A percentile compares a stretch with the other conserved stretches of the same genome.
These are phyloP conservation scores for Carterocephalus palaemon DNA, from an alignment of 2,888 invertebrate species.

Conservation along the genomic window DNA sequence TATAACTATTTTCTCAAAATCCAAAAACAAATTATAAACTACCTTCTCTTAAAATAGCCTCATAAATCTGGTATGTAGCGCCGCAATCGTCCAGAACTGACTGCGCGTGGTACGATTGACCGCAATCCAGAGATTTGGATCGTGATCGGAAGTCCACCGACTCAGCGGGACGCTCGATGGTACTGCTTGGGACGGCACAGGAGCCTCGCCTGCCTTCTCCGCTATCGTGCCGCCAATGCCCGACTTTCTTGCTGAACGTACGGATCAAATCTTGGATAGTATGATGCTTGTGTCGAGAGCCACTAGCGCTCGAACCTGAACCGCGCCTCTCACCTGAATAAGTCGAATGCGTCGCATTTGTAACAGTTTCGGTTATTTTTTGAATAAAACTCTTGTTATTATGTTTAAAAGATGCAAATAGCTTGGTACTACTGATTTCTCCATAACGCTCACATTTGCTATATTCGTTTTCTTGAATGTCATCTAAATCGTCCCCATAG, in stretches of 20 bases:
- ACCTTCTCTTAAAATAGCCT: conserved; percentile 83
- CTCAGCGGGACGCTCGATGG: conserved; percentile 69
- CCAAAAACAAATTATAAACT: too few species aligned
- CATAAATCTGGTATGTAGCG: conserved; percentile 89
- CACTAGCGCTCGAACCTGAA: conserved; percentile 57
- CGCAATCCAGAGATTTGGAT: conserved; percentile 87
- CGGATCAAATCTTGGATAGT: conserved; percentile 88
- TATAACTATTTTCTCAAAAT: too few species aligned
- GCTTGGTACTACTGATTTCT: conserved; percentile 64
- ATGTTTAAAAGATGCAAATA: conserved; percentile 45
- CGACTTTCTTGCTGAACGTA: conserved; percentile 86
- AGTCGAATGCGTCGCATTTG: conserved; percentile 25
- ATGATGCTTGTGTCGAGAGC: conserved; percentile 78
- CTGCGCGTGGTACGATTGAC: conserved; percentile 64
- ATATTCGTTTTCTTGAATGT: conserved; percentile 71
- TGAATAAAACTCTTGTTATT: conserved; percentile 70
- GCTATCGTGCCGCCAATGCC: conserved; percentile 82
- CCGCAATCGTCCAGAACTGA: conserved; percentile 86
- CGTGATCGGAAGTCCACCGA: conserved; percentile 85
- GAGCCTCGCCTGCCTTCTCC: conserved; percentile 69
- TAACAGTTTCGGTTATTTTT: conserved; percentile 55
- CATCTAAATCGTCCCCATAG: conserved; percentile 69
- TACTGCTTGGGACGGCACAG: conserved; percentile 65
- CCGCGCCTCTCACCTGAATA: conserved; percentile 51
- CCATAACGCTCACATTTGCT: conserved; percentile 73